Conservation (phyloP, 1,140 invertebrate genomes). For the Ceratina australensis region DNA sequence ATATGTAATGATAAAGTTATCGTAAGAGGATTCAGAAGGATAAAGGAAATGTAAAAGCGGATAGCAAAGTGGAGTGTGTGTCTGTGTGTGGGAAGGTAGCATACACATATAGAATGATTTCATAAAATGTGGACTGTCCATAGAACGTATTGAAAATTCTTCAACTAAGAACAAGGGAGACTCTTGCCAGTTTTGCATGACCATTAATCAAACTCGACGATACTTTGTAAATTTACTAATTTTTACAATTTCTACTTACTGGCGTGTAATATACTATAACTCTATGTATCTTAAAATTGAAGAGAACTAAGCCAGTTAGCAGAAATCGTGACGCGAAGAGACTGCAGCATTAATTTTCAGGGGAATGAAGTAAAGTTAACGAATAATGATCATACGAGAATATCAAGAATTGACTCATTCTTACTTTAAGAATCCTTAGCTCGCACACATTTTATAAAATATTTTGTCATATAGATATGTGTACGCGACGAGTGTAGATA, state of each 20-base stretch:
- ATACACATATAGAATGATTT: slow-evolving; percentile 15
- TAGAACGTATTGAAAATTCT: neutral
- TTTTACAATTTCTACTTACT: too few relatives aligned
- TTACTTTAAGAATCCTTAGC: slow-evolving; percentile 12
- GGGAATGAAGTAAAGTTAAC: neutral
- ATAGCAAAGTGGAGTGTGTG: slow-evolving; percentile 41
- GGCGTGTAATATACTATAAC: too few relatives aligned
- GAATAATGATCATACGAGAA: neutral
- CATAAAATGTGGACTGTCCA: neutral
- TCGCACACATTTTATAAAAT: slow-evolving; percentile 13
- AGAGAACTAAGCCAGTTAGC: neutral
- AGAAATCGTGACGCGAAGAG: neutral
- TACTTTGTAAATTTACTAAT: too few relatives aligned
- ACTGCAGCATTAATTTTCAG: too few relatives aligned
- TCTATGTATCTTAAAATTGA: too few relatives aligned
- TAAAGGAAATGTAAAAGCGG: slow-evolving; percentile 38
- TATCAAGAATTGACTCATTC: slow-evolving; percentile 14
- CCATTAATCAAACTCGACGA: neutral
- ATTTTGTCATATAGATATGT: slow-evolving; percentile 14
- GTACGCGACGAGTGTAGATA: slow-evolving; percentile 5
- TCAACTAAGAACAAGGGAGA: neutral
- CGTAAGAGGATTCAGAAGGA: slow-evolving; percentile 12
- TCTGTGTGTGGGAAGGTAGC: slow-evolving; percentile 39
- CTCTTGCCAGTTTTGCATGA: slow-evolving; percentile 9
- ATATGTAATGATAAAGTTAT: slow-evolving; percentile 48